A percentile compares a stretch with the other conserved stretches of the same genome.
These are phyloP conservation scores for Crioceris asparagi DNA, from an alignment of 2,888 invertebrate genomes.

Conservation along the genomic window DNA sequence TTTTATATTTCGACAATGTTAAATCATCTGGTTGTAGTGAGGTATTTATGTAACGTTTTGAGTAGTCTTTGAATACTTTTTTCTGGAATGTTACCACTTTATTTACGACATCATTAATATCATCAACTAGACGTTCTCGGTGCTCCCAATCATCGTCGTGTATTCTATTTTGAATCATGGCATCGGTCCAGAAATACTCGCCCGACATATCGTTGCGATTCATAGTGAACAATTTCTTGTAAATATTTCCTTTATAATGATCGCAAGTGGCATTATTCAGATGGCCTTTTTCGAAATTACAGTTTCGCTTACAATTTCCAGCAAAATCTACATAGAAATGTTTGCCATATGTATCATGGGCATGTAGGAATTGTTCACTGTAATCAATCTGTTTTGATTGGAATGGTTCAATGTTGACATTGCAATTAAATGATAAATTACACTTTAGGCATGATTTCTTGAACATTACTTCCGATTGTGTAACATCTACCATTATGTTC, in stretches of 20 bases:
- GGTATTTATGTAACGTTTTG: too few relatives aligned
- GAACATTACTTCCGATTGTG: slow-evolving; percentile 14
- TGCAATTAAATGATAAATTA: slow-evolving; percentile 12
- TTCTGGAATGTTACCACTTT: too few relatives aligned
- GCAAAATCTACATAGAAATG: slow-evolving; percentile 20
- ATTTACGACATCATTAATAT: too few relatives aligned
- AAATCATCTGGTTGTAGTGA: too few relatives aligned
- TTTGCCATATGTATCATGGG: slow-evolving; percentile 23
- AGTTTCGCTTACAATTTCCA: slow-evolving; percentile 21
- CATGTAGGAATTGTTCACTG: slow-evolving; percentile 16
- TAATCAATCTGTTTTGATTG: slow-evolving; percentile 10
- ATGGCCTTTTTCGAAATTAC: slow-evolving; percentile 13
- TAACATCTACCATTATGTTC: slow-evolving; percentile 11
- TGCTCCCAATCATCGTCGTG: too few relatives aligned
- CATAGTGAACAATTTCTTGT: slow-evolving; percentile 20
- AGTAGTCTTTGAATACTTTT: too few relatives aligned
- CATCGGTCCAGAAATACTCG: slow-evolving; percentile 15
- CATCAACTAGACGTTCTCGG: too few relatives aligned
- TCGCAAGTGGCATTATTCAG: slow-evolving; percentile 20
- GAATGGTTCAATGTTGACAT: slow-evolving; percentile 16
- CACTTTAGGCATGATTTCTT: slow-evolving; percentile 21
- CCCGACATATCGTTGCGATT: slow-evolving; percentile 20
- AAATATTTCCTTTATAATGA: slow-evolving; percentile 16
- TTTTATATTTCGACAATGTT: too few relatives aligned
- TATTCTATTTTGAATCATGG: too few relatives aligned